Evolutionary conservation across 2,797 vertebrate genomes (phyloP).

Genomic region (Hirundo rustica): DNA sequence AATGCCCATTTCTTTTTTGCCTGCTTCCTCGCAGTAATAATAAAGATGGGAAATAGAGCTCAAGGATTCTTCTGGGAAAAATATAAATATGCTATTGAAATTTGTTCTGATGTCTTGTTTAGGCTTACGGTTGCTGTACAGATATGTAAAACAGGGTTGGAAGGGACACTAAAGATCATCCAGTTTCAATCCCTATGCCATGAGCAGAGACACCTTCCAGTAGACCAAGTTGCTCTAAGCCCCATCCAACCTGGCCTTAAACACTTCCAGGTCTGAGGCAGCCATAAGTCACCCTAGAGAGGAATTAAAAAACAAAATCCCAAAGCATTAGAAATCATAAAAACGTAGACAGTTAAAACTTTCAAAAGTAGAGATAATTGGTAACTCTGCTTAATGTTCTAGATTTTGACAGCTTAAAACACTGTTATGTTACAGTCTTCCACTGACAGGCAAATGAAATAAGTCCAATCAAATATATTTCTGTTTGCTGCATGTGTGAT

Average conservation of each 20-base stretch:
- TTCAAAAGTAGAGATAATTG: neutral
- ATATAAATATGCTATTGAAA: neutral
- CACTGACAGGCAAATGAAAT: neutral
- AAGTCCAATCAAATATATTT: neutral
- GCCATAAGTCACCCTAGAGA: neutral
- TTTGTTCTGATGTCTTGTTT: neutral
- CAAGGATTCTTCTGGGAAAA: neutral
- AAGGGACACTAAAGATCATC: neutral
- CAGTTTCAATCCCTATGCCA: neutral
- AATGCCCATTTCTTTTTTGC: neutral
- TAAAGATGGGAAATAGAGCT: neutral
- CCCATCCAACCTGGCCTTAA: neutral
- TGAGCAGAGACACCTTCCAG: neutral
- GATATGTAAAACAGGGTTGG: neutral
- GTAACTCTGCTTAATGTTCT: neutral
- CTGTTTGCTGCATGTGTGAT: neutral
- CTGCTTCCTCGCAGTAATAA: neutral
- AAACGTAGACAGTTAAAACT: neutral
- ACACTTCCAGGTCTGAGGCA: neutral
- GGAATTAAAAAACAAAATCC: neutral
- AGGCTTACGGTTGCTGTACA: neutral
- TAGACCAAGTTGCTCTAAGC: neutral
- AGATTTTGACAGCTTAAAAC: neutral
- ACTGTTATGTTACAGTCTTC: neutral
- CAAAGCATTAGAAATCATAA: neutral